phyloP scores from a whole-genome alignment of 2,113 vertebrate species.

The Pluvianellus socialis region DNA sequence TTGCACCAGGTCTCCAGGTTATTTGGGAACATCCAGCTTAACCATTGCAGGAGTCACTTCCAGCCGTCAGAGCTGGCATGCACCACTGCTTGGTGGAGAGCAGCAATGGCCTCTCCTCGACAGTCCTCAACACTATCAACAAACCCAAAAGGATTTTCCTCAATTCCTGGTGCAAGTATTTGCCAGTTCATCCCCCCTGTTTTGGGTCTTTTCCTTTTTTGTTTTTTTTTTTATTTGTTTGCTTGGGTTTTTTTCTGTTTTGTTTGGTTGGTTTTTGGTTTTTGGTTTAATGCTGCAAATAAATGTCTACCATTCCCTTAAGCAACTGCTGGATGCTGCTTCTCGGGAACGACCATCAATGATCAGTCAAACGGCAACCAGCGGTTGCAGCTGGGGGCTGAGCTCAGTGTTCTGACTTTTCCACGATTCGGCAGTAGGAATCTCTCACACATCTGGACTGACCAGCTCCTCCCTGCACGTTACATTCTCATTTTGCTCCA shows the following conservation, averaged over 20 bases:
- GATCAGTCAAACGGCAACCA: background rate
- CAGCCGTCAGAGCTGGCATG: background rate
- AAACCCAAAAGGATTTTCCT: background rate
- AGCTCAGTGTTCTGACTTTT: background rate
- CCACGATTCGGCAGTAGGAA: background rate
- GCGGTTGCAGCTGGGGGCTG: background rate
- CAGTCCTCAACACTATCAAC: background rate
- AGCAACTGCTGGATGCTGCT: background rate
- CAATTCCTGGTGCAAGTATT: background rate
- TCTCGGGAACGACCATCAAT: accelerated
- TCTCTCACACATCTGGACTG: background rate
- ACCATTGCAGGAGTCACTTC: background rate
- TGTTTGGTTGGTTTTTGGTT: no score
- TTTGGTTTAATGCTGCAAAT: background rate
- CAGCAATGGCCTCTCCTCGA: background rate
- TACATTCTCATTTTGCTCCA: background rate
- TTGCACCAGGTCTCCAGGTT: background rate
- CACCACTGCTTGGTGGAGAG: background rate
- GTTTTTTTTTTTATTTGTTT: background rate
- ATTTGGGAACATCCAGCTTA: background rate
- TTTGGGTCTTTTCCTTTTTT: background rate
- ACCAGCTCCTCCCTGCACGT: background rate
- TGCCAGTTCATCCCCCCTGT: accelerated
- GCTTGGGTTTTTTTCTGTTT: no score
- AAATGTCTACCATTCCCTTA: background rate